A percentile compares a stretch with the other conserved stretches of the same genome.
These are phyloP conservation scores for Cossypha polioptera DNA, from an alignment of 2,797 vertebrate species.

Conservation along the genomic window DNA sequence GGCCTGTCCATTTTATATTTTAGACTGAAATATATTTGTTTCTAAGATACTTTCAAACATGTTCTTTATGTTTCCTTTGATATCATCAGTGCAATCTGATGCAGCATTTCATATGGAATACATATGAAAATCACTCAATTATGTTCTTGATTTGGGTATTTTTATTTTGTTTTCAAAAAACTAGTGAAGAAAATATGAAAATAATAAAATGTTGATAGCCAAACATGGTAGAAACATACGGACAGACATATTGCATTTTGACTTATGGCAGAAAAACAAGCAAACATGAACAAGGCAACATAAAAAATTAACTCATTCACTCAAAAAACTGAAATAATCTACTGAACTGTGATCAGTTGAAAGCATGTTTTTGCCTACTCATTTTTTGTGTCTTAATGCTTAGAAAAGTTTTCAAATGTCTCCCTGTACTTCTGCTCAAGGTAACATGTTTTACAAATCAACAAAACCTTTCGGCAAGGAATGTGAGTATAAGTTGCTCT, in stretches of 20 bases:
- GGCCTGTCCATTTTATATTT: neutral
- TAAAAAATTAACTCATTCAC: neutral
- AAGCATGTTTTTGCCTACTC: fast-evolving
- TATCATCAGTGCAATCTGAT: neutral
- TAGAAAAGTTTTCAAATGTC: neutral
- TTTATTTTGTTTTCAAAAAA: neutral
- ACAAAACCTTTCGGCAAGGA: neutral
- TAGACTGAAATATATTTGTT: neutral
- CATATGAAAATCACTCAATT: neutral
- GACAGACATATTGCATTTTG: neutral
- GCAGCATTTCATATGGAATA: neutral
- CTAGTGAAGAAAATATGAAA: neutral
- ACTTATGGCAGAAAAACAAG: neutral
- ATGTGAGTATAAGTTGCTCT: neutral
- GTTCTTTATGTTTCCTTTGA: neutral
- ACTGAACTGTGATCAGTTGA: neutral
- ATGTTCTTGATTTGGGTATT: neutral
- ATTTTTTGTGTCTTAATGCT: neutral
- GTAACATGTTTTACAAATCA: neutral
- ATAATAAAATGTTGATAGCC: neutral
- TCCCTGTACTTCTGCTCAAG: neutral
- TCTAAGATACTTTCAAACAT: neutral
- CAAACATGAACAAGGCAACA: neutral
- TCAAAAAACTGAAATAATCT: neutral
- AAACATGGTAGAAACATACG: neutral